A percentile compares a stretch with the other conserved stretches of the same genome.
Evolutionary conservation across 2,888 invertebrate genomes (phyloP).

Genomic region (Metacarcinus magister): DNA sequence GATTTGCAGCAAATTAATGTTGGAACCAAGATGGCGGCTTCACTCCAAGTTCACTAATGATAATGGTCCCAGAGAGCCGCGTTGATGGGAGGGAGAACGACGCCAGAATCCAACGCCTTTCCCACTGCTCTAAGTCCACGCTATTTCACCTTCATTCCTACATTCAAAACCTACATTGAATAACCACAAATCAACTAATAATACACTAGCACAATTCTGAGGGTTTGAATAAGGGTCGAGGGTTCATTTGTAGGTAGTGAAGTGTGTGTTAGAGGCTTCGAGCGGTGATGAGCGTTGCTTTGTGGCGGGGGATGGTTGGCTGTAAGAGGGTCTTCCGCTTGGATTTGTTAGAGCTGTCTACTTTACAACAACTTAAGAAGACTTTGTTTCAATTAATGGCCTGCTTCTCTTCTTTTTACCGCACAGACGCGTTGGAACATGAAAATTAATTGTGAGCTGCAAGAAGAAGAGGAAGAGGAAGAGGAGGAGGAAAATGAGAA

Average conservation of each 20-base stretch:
- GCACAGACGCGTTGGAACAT: slow-evolving; percentile 76
- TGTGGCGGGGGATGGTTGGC: slow-evolving; percentile 50
- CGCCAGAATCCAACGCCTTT: slow-evolving; percentile 69
- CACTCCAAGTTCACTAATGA: slow-evolving; percentile 82
- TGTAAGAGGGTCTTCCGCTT: slow-evolving; percentile 62
- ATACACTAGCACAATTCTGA: background rate
- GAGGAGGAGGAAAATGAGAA: slow-evolving; percentile 12
- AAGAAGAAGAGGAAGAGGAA: slow-evolving; percentile 65
- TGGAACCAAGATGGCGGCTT: slow-evolving; percentile 82
- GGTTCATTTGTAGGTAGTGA: background rate
- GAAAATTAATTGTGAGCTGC: slow-evolving; percentile 79
- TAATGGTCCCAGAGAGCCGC: slow-evolving; percentile 81
- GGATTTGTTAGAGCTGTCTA: slow-evolving; percentile 81
- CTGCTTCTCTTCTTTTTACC: slow-evolving; percentile 79
- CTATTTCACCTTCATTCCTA: no score
- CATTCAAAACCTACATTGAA: background rate
- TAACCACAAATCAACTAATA: no score
- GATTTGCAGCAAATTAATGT: slow-evolving; percentile 82
- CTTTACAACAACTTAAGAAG: slow-evolving; percentile 81
- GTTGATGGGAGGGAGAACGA: slow-evolving; percentile 76
- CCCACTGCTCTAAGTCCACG: slow-evolving; percentile 60
- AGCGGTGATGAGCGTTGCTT: slow-evolving; percentile 53
- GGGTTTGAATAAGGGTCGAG: background rate
- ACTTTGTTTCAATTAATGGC: slow-evolving; percentile 82
- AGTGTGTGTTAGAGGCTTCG: background rate